These are phyloP conservation scores for Heliconius melpomene DNA, from an alignment of 1,140 invertebrate genomes.

Conservation along the genomic window DNA sequence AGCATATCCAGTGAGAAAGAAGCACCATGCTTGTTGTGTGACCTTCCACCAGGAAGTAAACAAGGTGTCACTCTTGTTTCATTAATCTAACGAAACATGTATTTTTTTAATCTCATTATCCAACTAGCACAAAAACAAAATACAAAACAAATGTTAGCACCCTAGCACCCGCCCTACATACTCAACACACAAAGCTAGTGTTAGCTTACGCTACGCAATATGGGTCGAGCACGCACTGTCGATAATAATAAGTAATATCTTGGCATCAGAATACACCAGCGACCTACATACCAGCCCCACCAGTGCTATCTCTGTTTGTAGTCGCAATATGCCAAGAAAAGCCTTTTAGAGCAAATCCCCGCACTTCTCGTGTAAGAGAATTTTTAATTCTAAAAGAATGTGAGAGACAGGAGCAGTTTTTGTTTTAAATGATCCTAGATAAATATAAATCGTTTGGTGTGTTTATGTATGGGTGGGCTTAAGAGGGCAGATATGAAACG, in stretches of 20 bases:
- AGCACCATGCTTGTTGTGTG: too few relatives aligned
- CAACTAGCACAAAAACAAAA: background rate
- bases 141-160: background rate
- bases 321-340: slow-evolving; percentile 58
- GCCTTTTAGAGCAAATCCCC: slow-evolving; percentile 21
- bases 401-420: background rate
- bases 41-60: too few relatives aligned
- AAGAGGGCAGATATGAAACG: too few relatives aligned
- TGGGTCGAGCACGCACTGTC: slow-evolving; percentile 1
- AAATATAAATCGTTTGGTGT: too few relatives aligned
- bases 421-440: background rate
- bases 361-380: slow-evolving; percentile 18
- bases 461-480: too few relatives aligned
- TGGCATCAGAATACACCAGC: slow-evolving; percentile 51
- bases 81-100: too few relatives aligned
- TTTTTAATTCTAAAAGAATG: slow-evolving; percentile 8
- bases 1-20: too few relatives aligned
- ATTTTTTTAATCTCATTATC: too few relatives aligned
- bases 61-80: too few relatives aligned
- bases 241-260: slow-evolving; percentile 10
- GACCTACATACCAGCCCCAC: slow-evolving; percentile 70
- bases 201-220: background rate
- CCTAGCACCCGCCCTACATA: background rate
- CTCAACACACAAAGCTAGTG: background rate
- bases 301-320: slow-evolving; percentile 70